Percentiles rank a stretch among this genome's conserved stretches.
These are phyloP conservation scores for Macrophya alboannulata DNA, from an alignment of 2,888 invertebrate genomes.

Conservation along the genomic window DNA sequence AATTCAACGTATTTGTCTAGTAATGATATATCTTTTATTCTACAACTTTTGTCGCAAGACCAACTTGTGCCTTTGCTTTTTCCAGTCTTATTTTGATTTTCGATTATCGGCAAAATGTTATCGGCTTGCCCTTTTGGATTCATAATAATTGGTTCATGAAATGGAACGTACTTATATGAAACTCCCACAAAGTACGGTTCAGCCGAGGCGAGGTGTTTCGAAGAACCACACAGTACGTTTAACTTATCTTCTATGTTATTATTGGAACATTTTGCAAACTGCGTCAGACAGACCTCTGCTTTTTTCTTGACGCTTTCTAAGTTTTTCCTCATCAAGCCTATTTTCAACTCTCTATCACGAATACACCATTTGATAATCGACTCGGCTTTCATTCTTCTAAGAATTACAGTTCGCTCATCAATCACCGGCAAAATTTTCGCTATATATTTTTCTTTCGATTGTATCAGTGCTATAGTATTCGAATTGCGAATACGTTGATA, in stretches of 20 bases:
- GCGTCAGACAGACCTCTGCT: background rate
- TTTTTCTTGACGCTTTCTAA: constrained; percentile 3
- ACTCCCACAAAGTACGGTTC: constrained; percentile 61
- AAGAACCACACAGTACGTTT: constrained; percentile 55
- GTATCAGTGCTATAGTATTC: constrained; percentile 1
- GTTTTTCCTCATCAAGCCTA: constrained; percentile 6
- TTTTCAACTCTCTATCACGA: constrained; percentile 5
- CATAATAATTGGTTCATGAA: constrained; percentile 58
- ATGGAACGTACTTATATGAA: constrained; percentile 53
- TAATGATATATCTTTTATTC: constrained; percentile 7
- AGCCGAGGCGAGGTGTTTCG: constrained; percentile 58
- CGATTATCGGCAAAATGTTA: constrained; percentile 57
- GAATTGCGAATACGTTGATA: background rate
- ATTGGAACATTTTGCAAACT: background rate
- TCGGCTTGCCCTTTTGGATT: constrained; percentile 55
- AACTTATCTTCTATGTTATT: constrained; percentile 28
- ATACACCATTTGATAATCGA: constrained; percentile 45
- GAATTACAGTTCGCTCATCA: background rate
- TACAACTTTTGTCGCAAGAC: constrained; percentile 50
- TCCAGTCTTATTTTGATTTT: constrained; percentile 2
- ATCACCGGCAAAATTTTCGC: background rate
- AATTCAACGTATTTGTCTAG: constrained; percentile 45
- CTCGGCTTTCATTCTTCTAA: constrained; percentile 41
- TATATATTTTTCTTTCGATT: background rate
- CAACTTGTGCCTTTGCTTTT: constrained; percentile 54